A percentile compares a stretch with the other conserved stretches of the same genome.
Evolutionary conservation across 2,113 vertebrate species (phyloP).

Genomic region (human (Homo sapiens)): DNA sequence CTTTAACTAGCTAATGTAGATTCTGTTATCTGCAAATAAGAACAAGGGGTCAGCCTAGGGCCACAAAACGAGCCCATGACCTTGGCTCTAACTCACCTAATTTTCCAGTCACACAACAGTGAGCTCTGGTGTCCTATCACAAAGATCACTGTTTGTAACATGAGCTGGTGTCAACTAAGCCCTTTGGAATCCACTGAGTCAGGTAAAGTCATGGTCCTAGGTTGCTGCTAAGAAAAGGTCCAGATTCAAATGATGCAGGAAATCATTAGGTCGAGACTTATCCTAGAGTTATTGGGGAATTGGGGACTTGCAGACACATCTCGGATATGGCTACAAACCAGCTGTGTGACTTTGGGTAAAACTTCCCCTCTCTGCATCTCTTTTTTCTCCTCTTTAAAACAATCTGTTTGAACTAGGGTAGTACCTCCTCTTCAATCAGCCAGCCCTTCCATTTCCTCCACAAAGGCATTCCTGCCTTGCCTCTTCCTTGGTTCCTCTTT

Average conservation of each 20-base stretch:
- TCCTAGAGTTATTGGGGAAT: not conserved
- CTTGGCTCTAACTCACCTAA: not conserved
- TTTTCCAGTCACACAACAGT: slow-evolving; percentile 39
- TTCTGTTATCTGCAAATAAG: not conserved
- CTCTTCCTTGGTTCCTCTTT: not conserved
- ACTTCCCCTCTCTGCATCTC: not conserved
- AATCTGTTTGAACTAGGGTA: not conserved
- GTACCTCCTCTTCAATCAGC: not conserved
- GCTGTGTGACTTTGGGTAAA: not conserved
- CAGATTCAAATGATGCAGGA: not conserved
- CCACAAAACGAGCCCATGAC: not conserved
- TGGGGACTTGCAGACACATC: not conserved
- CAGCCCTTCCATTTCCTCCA: not conserved
- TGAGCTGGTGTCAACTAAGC: not conserved
- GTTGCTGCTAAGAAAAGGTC: slow-evolving; percentile 22
- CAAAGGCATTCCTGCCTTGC: not conserved
- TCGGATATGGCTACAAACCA: not conserved
- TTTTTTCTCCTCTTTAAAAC: not conserved
- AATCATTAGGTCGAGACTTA: not conserved
- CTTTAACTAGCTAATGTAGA: not conserved
- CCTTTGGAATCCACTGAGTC: not conserved
- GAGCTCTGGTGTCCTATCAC: slow-evolving; percentile 40
- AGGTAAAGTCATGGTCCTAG: not conserved
- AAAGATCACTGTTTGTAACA: slow-evolving; percentile 19
- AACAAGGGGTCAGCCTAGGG: not conserved